Evolutionary conservation across 2,797 vertebrate genomes (phyloP).

Genomic region (Chelidonichthys spinosus): DNA sequence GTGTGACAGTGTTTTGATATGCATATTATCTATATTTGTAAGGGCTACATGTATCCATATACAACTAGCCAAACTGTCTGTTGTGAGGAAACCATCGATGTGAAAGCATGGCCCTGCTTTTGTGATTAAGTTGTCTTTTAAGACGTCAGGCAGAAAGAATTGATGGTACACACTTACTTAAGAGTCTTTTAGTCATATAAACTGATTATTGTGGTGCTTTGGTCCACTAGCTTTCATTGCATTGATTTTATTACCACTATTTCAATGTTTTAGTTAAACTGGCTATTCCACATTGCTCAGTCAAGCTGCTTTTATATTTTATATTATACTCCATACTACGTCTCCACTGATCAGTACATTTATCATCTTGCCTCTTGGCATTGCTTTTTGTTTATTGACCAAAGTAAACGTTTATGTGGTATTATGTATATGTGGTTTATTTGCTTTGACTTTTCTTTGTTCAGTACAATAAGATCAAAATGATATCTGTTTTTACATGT

Average conservation of each 20-base stretch:
- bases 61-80: constrained; percentile 30
- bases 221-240: constrained; percentile 37
- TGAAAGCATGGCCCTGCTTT: constrained; percentile 4
- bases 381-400: constrained; percentile 50
- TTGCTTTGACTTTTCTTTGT: constrained; percentile 42
- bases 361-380: constrained; percentile 10
- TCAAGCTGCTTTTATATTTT: constrained; percentile 42
- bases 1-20: constrained; percentile 39
- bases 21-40: constrained; percentile 29
- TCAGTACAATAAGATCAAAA: constrained; percentile 28
- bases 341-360: constrained; percentile 15
- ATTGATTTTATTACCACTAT: constrained; percentile 48
- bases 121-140: constrained; percentile 13
- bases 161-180: constrained; percentile 60
- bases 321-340: background rate
- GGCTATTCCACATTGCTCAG: constrained; percentile 33
- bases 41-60: constrained; percentile 8
- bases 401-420: constrained; percentile 55
- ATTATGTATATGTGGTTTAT: constrained; percentile 53
- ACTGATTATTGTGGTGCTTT: constrained; percentile 53
- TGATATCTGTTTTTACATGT: constrained; percentile 15
- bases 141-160: constrained; percentile 15
- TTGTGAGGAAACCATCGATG: constrained; percentile 13
- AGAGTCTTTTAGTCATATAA: constrained; percentile 14
- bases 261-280: constrained; percentile 23